Evolutionary conservation across 2,113 vertebrate genomes (phyloP), one percentile per base, ranked within the genome.

Genomic region (Ploceus nigricollis): DNA sequence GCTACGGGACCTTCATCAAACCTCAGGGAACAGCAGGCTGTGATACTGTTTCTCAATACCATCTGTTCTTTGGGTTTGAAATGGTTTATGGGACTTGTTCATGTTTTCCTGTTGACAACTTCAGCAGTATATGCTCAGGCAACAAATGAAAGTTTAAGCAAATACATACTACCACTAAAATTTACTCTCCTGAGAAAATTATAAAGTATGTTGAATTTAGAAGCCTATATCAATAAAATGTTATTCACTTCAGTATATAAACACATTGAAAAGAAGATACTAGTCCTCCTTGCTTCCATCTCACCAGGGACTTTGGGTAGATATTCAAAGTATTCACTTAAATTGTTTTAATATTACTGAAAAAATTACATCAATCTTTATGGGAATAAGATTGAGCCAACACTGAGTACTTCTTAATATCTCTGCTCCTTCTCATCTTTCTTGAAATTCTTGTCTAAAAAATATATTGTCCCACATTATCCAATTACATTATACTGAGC

Each of bases 1-100:
- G 44, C 40, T 83, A 48, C 54, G 63, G 89, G 76, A 33, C 30
- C 51, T 92, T 82, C 51, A 71, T 96, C 72, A 94, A 95, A 92
- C 93, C 86, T 95, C 86, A 86, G 77, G 44, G 82, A 96, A 89
- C 40, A 85, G 63, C 68, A 96, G 75, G 33, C 60, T 89, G 81
- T 48, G 51, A 19, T 69, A 77, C 47, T 81, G 71, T 48, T 82
- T 92, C 70, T 87, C 69, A 76, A 25, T 70, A 50, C 90, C 90
- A 92, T 97, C 94, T 97, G 89, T 93, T 96, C 72, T 82, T 88
- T 87, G 73, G 35, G 50, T 93, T 94, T 94, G 70, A 97, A 97
- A 87, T 91, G 16, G 90, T 95, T 95, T 96, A 66, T 93, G 40
- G 72, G 81, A 87, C 78, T 87, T 87, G 60, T 84, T 95, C 19